Evolutionary conservation across 2,797 vertebrate species (phyloP).

Genomic region (Oreonectes daqikongensis): DNA sequence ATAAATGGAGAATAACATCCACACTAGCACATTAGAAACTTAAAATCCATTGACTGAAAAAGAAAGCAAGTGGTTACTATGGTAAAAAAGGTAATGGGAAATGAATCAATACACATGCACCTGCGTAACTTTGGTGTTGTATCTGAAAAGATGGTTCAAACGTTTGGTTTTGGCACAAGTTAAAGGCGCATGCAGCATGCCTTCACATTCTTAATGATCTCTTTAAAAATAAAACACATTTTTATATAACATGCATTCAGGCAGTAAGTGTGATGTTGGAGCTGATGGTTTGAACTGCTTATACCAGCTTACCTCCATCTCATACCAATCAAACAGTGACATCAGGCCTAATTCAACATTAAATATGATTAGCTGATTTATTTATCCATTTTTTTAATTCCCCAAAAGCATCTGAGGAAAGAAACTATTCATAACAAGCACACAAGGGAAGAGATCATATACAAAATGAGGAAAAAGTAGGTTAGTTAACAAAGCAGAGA

Average conservation of each 20-base stretch:
- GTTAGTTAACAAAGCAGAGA: conserved; percentile 20
- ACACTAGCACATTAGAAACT: conserved; percentile 13
- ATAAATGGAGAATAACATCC: conserved; percentile 11
- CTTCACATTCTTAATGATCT: conserved; percentile 24
- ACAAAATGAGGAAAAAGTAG: background rate
- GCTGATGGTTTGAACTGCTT: background rate
- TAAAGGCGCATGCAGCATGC: conserved; percentile 45
- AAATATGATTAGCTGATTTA: conserved; percentile 18
- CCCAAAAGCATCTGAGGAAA: conserved; percentile 4
- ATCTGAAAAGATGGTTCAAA: conserved; percentile 14
- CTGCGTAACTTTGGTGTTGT: conserved; percentile 4
- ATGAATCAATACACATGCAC: conserved; percentile 26
- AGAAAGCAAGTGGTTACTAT: conserved; percentile 38
- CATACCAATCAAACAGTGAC: conserved; percentile 52
- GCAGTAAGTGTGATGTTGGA: conserved; percentile 29
- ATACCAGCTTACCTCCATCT: conserved; percentile 57
- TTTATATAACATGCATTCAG: conserved; percentile 44
- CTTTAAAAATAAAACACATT: conserved; percentile 16
- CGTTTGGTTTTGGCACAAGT: conserved; percentile 2
- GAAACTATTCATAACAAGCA: background rate
- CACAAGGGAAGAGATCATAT: background rate
- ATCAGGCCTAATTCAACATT: conserved; percentile 45
- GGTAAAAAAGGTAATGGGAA: conserved; percentile 25
- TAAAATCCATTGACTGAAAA: conserved; percentile 34
- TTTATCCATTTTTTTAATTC: conserved; percentile 2